Conservation (phyloP, 2,113 vertebrate species). For the Cariama cristata region DNA sequence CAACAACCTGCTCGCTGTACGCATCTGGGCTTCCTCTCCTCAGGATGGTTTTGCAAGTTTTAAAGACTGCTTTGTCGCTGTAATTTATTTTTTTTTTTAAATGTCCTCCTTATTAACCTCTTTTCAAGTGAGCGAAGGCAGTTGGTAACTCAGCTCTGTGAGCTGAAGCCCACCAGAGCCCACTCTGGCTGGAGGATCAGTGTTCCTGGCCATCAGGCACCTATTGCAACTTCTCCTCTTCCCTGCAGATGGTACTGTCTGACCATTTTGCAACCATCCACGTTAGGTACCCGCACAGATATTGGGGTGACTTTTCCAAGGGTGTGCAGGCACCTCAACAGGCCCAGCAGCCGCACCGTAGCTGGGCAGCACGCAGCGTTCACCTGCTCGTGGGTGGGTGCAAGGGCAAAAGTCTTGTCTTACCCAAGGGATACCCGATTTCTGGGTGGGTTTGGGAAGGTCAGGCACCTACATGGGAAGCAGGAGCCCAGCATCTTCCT, state of each 20-base stretch:
- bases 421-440: accelerated
- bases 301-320: accelerated
- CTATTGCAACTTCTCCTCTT: neutral
- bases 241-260: constrained; percentile 60
- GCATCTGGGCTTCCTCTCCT: accelerated
- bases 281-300: accelerated
- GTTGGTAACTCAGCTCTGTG: neutral
- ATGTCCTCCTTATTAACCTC: neutral
- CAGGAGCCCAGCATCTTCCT: neutral
- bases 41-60: accelerated
- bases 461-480: neutral
- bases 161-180: neutral
- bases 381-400: accelerated
- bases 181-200: accelerated
- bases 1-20: accelerated
- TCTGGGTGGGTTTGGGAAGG: neutral
- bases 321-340: accelerated
- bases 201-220: neutral
- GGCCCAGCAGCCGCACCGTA: neutral
- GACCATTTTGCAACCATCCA: neutral
- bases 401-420: neutral
- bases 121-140: neutral
- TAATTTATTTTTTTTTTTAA: neutral
- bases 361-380: neutral
- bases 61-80: neutral